These are phyloP conservation scores for pig (Sus scrofa) DNA, from an alignment of 2,113 vertebrate genomes.

Conservation along the genomic window DNA sequence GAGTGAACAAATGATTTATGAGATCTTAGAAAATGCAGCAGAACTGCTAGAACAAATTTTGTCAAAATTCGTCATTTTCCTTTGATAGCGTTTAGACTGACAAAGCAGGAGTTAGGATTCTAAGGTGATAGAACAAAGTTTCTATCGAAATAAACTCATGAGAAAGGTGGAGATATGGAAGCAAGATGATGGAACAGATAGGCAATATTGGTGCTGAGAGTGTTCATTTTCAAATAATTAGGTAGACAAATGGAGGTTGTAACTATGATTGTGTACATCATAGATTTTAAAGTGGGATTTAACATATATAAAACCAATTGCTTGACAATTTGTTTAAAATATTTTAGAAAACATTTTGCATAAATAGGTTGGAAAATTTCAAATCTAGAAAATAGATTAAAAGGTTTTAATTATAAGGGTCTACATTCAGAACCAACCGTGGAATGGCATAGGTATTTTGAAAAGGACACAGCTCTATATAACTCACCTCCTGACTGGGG, in stretches of 20 bases:
- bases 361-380: not conserved
- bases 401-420: not conserved
- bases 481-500: not conserved
- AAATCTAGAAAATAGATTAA: not conserved
- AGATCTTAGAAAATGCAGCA: constrained; percentile 26
- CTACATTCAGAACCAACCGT: not conserved
- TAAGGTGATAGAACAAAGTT: not conserved
- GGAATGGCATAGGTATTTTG: not conserved
- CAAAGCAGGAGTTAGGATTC: not conserved
- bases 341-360: constrained; percentile 8
- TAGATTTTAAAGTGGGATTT: not conserved
- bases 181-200: not conserved
- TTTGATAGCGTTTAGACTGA: constrained; percentile 22
- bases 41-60: constrained; percentile 47
- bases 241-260: not conserved
- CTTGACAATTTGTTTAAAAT: not conserved
- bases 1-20: constrained; percentile 51
- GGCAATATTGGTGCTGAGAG: not conserved
- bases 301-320: not conserved
- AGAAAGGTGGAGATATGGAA: not conserved
- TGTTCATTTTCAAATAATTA: not conserved
- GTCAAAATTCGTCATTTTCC: constrained; percentile 52
- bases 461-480: not conserved
- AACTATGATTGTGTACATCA: not conserved
- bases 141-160: not conserved